Evolutionary conservation across 2,113 vertebrate genomes (phyloP).

Genomic region (Fulmarus glacialis): DNA sequence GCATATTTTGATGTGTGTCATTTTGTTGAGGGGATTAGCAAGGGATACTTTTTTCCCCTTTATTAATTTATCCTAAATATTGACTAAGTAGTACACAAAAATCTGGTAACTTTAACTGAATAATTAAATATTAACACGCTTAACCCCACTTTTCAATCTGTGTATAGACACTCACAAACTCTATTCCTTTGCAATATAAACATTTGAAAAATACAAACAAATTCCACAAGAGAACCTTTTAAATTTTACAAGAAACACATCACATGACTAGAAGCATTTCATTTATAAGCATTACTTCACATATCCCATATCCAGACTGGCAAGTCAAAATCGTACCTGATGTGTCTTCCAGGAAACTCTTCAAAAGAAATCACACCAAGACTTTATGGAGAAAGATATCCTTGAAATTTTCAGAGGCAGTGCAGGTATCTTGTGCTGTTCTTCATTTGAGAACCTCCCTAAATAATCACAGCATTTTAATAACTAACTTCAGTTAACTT

Average conservation of each 20-base stretch:
- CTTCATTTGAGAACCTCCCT: conserved; percentile 55
- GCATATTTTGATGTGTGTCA: not conserved
- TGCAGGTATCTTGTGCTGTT: not conserved
- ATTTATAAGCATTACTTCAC: not conserved
- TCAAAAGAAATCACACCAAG: not conserved
- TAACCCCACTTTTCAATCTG: not conserved
- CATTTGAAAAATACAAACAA: not conserved
- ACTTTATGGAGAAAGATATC: not conserved
- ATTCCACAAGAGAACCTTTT: not conserved
- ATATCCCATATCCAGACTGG: not conserved
- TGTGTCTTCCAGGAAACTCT: not conserved
- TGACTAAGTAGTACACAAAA: not conserved
- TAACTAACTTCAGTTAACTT: conserved; percentile 87
- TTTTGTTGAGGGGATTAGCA: not conserved
- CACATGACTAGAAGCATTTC: not conserved
- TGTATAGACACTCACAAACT: not conserved
- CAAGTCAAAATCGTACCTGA: conserved; percentile 67
- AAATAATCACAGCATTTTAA: conserved; percentile 74
- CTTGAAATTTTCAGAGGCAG: conserved; percentile 24
- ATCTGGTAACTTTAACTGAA: not conserved
- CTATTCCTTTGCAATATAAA: not conserved
- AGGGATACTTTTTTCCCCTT: not conserved
- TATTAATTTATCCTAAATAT: not conserved
- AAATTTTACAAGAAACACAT: not conserved
- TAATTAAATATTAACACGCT: not conserved